A percentile compares a stretch with the other conserved stretches of the same genome.
Evolutionary conservation across 2,113 vertebrate genomes (phyloP).

Genomic region (Anhinga anhinga): DNA sequence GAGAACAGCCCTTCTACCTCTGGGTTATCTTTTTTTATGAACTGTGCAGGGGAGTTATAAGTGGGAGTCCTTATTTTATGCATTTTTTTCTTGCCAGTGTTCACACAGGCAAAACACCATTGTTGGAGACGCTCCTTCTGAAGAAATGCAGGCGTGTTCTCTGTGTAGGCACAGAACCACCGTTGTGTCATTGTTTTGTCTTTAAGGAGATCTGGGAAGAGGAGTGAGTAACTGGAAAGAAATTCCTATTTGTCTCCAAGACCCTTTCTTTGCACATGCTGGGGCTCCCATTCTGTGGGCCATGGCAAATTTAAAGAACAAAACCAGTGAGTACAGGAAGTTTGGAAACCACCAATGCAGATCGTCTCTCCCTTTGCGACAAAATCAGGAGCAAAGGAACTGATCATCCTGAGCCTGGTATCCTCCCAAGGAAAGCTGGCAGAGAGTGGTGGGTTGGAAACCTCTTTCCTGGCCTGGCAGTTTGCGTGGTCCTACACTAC

Average conservation of each 20-base stretch:
- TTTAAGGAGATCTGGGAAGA: neutral
- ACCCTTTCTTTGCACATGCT: neutral
- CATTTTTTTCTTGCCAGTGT: neutral
- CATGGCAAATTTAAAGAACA: neutral
- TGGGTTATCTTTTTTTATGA: neutral
- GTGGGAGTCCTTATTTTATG: neutral
- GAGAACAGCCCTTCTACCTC: constrained; percentile 13
- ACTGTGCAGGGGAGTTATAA: neutral
- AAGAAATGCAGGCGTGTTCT: neutral
- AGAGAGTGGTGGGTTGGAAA: neutral
- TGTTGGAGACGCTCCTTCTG: neutral
- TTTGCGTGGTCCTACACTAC: neutral
- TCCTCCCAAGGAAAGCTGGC: neutral
- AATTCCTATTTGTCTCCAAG: neutral
- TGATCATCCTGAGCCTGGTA: neutral
- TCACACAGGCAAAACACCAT: neutral
- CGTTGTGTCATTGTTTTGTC: neutral
- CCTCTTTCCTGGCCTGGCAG: neutral
- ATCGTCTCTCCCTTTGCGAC: neutral
- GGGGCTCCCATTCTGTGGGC: neutral
- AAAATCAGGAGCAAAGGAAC: neutral
- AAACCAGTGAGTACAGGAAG: neutral
- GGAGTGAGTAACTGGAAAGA: neutral
- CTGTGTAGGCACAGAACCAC: neutral
- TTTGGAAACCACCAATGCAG: neutral